Percentiles rank a stretch among this genome's conserved stretches.
Evolutionary conservation across 1,140 invertebrate species (phyloP).

Genomic region (Berghia stephanieae): DNA sequence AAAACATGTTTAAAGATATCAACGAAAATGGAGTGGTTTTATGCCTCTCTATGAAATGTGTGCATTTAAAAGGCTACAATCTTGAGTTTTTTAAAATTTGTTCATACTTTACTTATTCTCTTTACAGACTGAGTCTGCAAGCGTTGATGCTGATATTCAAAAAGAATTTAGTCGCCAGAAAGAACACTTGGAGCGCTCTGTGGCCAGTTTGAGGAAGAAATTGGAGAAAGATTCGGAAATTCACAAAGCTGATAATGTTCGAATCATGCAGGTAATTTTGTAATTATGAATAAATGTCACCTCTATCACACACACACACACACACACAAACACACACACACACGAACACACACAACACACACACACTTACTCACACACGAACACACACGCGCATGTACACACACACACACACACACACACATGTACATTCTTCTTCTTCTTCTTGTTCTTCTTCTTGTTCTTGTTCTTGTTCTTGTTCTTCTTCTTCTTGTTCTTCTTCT

Average conservation of each 20-base stretch:
- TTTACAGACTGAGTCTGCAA: conserved; percentile 64
- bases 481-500: too few species aligned
- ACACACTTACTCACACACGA: background rate
- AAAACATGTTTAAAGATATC: too few species aligned
- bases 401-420: conserved; percentile 1
- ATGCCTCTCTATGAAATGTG: too few species aligned
- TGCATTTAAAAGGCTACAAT: too few species aligned
- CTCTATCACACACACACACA: too few species aligned
- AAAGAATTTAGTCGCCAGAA: conserved; percentile 82
- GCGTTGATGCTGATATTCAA: conserved; percentile 74
- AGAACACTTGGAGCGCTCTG: conserved; percentile 78
- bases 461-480: too few species aligned
- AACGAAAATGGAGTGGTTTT: too few species aligned
- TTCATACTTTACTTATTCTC: too few species aligned
- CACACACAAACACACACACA: background rate
- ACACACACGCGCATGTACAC: background rate
- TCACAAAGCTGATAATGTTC: conserved; percentile 67
- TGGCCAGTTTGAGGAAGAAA: conserved; percentile 73
- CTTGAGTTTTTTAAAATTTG: too few species aligned
- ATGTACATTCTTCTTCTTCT: background rate
- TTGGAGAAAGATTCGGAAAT: conserved; percentile 67
- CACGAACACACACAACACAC: background rate
- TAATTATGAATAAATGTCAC: too few species aligned
- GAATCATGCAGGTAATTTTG: conserved; percentile 69
- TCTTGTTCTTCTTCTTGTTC: too few species aligned